phyloP scores from a whole-genome alignment of 2,888 invertebrate genomes.

The Rhyacophila evoluta region DNA sequence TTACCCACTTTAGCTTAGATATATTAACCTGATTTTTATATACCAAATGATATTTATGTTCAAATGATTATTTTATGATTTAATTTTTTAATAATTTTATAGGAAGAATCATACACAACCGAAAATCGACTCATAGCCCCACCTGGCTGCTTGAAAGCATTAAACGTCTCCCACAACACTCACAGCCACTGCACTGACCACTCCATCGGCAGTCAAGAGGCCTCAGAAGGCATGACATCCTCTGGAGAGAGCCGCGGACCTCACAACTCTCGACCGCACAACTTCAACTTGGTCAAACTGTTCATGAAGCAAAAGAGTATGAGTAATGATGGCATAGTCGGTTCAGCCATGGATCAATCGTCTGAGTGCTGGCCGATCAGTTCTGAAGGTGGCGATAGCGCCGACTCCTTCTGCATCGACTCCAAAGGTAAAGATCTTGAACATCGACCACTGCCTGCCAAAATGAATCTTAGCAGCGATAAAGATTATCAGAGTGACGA shows the following conservation, averaged over 20 bases:
- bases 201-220: slow-evolving; percentile 64
- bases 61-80: no score
- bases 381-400: slow-evolving; percentile 72
- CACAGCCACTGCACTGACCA: slow-evolving; percentile 56
- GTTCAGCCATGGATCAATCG: slow-evolving; percentile 80
- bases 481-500: slow-evolving; percentile 58
- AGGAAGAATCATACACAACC: slow-evolving; percentile 68
- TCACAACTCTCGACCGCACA: slow-evolving; percentile 74
- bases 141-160: slow-evolving; percentile 65
- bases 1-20: no score
- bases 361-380: slow-evolving; percentile 84
- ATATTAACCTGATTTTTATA: no score
- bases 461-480: slow-evolving; percentile 57
- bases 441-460: slow-evolving; percentile 56
- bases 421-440: slow-evolving; percentile 52
- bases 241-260: slow-evolving; percentile 68
- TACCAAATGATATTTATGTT: no score
- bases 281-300: slow-evolving; percentile 86
- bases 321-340: slow-evolving; percentile 80
- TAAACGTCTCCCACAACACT: slow-evolving; percentile 32
- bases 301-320: slow-evolving; percentile 92
- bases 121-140: slow-evolving; percentile 67
- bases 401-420: slow-evolving; percentile 70
- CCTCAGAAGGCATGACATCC: slow-evolving; percentile 69
- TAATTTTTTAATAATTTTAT: background rate